phyloP scores from a whole-genome alignment of 2,888 invertebrate species.

The Lasioglossum lativentre region DNA sequence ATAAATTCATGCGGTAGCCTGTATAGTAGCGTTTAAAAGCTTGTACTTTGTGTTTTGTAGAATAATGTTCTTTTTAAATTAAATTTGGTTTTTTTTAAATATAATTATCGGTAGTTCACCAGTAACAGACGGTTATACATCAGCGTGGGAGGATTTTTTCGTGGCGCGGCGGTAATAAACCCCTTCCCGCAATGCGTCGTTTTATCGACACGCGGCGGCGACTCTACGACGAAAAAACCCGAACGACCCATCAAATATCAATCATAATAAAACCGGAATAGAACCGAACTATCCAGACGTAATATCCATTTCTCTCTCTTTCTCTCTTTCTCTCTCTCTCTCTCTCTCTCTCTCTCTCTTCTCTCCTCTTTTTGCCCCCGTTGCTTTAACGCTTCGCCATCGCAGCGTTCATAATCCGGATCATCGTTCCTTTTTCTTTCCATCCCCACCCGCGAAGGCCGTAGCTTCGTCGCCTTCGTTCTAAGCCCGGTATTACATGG shows the following conservation, averaged over 20 bases:
- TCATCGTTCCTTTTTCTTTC: slow-evolving; percentile 8
- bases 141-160: background rate
- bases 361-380: background rate
- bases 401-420: slow-evolving; percentile 45
- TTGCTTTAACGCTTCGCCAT: slow-evolving; percentile 32
- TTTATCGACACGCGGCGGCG: slow-evolving; percentile 15
- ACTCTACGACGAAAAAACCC: slow-evolving; percentile 10
- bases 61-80: no score
- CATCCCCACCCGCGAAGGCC: background rate
- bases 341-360: background rate
- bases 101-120: background rate
- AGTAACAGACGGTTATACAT: background rate
- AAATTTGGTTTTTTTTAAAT: no score
- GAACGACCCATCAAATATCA: slow-evolving; percentile 37
- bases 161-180: background rate
- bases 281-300: slow-evolving; percentile 23
- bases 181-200: background rate
- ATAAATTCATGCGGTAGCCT: background rate
- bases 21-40: no score
- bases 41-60: no score
- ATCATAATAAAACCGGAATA: slow-evolving; percentile 46
- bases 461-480: background rate
- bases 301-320: slow-evolving; percentile 12
- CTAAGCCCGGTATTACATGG: slow-evolving; percentile 37
- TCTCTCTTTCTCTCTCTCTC: background rate